These are phyloP conservation scores for Cheilosia vulpina DNA, from an alignment of 2,888 invertebrate genomes.

Conservation along the genomic window DNA sequence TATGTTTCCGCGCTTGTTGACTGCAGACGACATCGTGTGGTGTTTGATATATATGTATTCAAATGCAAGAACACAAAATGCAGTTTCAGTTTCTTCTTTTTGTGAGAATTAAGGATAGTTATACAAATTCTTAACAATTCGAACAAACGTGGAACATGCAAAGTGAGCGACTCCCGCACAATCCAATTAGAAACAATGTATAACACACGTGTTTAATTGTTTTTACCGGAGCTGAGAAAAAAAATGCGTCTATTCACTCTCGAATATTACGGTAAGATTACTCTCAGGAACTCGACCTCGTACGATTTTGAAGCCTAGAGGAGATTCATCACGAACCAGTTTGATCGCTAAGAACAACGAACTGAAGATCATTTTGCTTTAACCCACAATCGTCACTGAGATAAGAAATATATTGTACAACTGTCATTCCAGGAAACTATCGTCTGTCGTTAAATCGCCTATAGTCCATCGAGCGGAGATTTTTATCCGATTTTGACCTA, in stretches of 20 bases:
- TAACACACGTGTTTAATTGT: no score
- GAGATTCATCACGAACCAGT: conserved; percentile 11
- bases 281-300: not conserved
- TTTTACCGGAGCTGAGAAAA: not conserved
- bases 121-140: no score
- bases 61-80: no score
- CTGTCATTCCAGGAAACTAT: conserved; percentile 5
- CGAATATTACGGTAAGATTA: conserved; percentile 4
- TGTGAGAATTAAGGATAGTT: no score
- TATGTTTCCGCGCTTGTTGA: no score
- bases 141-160: no score
- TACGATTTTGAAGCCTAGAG: not conserved
- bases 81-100: no score
- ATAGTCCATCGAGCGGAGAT: conserved; percentile 21
- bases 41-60: no score
- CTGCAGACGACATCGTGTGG: no score
- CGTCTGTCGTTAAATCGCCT: conserved; percentile 9
- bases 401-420: conserved; percentile 29
- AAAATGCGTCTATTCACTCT: no score
- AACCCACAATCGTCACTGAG: conserved; percentile 7
- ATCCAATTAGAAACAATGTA: no score
- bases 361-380: conserved; percentile 21
- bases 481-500: conserved; percentile 7
- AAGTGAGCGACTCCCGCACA: no score
- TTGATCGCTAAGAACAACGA: conserved; percentile 2